These are phyloP conservation scores for Falcunculus frontatus DNA, from an alignment of 2,113 vertebrate genomes.

Conservation along the genomic window DNA sequence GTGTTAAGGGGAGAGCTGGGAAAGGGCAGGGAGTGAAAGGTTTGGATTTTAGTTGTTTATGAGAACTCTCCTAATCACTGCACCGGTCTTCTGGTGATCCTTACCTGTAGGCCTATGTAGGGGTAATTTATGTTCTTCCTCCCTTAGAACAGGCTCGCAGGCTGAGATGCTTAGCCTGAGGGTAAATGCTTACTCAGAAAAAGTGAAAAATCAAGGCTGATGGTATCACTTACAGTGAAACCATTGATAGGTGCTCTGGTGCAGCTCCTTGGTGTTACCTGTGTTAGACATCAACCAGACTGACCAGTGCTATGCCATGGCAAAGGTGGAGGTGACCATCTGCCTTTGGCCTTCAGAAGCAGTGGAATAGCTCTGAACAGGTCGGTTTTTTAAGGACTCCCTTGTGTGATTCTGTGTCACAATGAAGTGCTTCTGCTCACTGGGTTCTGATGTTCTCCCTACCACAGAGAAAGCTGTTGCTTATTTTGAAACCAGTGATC, in stretches of 20 bases:
- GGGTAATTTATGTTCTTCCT: neutral
- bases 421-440: neutral
- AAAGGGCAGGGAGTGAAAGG: neutral
- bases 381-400: neutral
- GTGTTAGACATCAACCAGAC: neutral
- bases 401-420: neutral
- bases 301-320: neutral
- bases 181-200: neutral
- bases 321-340: neutral
- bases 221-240: neutral
- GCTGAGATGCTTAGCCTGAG: neutral
- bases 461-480: slow-evolving; percentile 83
- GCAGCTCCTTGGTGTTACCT: neutral
- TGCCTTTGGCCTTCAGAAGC: neutral
- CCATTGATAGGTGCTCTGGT: neutral
- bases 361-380: neutral
- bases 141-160: neutral
- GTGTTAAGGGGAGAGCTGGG: neutral
- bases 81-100: neutral
- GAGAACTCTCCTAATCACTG: neutral
- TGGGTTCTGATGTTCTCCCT: neutral
- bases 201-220: neutral
- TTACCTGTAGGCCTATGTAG: neutral
- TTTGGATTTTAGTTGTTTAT: neutral
- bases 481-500: slow-evolving; percentile 87